phyloP scores from a whole-genome alignment of 2,113 vertebrate species.

The Planiliza haematocheilus region DNA sequence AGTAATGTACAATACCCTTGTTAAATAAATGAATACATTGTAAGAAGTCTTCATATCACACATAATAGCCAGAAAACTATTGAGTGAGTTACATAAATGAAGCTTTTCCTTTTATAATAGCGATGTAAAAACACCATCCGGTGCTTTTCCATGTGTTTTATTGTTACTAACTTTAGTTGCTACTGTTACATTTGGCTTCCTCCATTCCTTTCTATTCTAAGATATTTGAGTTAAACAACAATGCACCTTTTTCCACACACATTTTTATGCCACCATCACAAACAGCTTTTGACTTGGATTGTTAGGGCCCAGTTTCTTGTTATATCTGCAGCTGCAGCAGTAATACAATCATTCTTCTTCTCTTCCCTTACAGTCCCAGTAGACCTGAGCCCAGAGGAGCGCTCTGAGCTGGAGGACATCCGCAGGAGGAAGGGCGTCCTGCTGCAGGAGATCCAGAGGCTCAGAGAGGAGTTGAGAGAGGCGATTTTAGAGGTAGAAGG shows the following conservation, averaged over 20 bases:
- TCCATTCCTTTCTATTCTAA: not conserved
- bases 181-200: not conserved
- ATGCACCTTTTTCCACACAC: not conserved
- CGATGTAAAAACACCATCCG: too few species aligned
- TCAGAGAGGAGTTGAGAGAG: slow-evolving; percentile 90
- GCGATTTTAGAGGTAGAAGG: slow-evolving; percentile 94
- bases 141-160: too few species aligned
- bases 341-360: slow-evolving; percentile 45
- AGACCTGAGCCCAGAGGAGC: slow-evolving; percentile 92
- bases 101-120: too few species aligned
- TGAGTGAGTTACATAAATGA: too few species aligned
- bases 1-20: too few species aligned
- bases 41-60: too few species aligned
- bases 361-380: slow-evolving; percentile 85
- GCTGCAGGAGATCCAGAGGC: slow-evolving; percentile 92
- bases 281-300: not conserved
- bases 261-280: slow-evolving; percentile 12
- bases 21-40: too few species aligned
- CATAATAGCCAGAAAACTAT: too few species aligned
- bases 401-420: slow-evolving; percentile 93
- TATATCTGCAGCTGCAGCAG: slow-evolving; percentile 17
- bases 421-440: slow-evolving; percentile 90
- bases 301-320: slow-evolving; percentile 28
- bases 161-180: too few species aligned
- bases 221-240: slow-evolving; percentile 10